Base-by-base conservation (phyloP, 2,888 invertebrate species). In the Vannuccia rotundouncinata region DNA sequence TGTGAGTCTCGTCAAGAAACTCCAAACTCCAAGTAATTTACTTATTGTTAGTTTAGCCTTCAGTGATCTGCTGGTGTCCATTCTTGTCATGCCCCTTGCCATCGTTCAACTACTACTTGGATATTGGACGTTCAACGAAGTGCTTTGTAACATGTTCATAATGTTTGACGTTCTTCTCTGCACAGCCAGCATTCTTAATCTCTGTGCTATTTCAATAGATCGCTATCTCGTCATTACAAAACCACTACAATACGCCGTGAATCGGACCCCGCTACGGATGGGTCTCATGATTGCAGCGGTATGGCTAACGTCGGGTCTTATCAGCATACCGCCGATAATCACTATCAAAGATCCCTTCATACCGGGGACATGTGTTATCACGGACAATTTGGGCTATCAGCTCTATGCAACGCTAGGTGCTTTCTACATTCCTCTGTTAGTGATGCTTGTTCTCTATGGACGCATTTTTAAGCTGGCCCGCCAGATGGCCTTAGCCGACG, bases 251-350 rank as follows among this genome's bases (percentile, higher is more conserved):
- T 86, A 87, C 76, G 84, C 84, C 0, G 84, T 84, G 1, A 84
- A 84, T 59, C 82, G 86, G 1, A 85, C 84, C 60, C 94, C 93
- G 85, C 84, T 83, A 45, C 79, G 83, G 0, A 78, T 85, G 29
- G 84, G 84, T 22, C 80, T 83, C 60, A 86, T 86, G 85, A 85
- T 87, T 13, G 84, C 82, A 0, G 82, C 83, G 17, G 86, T 84
- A 17, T 86, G 86, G 86, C 27, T 85, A 0, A 80, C 84, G 10
- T 83, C 85, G 1, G 83, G 83, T 0, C 77, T 83, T 1, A 84
- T 86, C 73, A 85, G 85, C 0, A 84, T 84, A 73, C 86, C 86
- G 1, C 85, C 86, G 0, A 82, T 86, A 5, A 83, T 86, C 73
- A 85, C 85, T 27, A 85, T 84, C 85, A 80, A 83, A 28, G 82